Conservation (phyloP, 2,797 vertebrate genomes). For the Todus mexicanus region DNA sequence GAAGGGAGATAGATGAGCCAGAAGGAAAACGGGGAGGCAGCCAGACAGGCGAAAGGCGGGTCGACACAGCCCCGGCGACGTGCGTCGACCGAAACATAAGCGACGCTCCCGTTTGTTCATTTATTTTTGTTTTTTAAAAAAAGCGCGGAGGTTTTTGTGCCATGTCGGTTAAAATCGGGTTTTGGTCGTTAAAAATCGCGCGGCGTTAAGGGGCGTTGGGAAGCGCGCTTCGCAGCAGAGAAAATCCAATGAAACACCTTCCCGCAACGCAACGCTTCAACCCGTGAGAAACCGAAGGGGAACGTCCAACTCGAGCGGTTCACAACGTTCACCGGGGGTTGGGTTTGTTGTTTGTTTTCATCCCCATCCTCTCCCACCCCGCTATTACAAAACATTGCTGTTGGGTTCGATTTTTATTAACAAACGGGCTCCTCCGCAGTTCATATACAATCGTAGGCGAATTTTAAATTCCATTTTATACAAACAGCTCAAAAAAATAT, state of each 20-base stretch:
- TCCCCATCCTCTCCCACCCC: conserved; percentile 51
- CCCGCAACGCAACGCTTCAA: conserved; percentile 53
- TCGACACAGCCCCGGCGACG: conserved; percentile 18
- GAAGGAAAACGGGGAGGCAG: background rate
- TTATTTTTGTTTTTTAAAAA: background rate
- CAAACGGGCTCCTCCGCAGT: conserved; percentile 77
- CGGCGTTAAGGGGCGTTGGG: conserved; percentile 5
- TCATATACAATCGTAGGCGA: conserved; percentile 76
- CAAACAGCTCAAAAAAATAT: conserved; percentile 80
- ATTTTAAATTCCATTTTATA: conserved; percentile 76
- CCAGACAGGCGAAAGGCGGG: conserved; percentile 31
- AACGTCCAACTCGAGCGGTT: conserved; percentile 59
- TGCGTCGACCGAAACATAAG: conserved; percentile 34
- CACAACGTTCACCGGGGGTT: conserved; percentile 54
- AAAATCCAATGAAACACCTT: conserved; percentile 69
- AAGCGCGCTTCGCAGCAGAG: conserved; percentile 70
- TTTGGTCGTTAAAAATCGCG: background rate
- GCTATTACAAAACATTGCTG: conserved; percentile 66
- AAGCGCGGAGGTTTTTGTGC: too few species aligned
- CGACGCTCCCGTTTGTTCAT: background rate
- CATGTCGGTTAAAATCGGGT: background rate
- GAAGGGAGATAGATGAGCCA: background rate
- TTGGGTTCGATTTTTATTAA: conserved; percentile 62
- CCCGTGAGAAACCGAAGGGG: conserved; percentile 29
- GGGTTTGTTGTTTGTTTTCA: background rate